Percentiles rank a stretch among this genome's conserved stretches.
phyloP scores from a whole-genome alignment of 2,797 vertebrate genomes.

The Brachyalestes nurse region DNA sequence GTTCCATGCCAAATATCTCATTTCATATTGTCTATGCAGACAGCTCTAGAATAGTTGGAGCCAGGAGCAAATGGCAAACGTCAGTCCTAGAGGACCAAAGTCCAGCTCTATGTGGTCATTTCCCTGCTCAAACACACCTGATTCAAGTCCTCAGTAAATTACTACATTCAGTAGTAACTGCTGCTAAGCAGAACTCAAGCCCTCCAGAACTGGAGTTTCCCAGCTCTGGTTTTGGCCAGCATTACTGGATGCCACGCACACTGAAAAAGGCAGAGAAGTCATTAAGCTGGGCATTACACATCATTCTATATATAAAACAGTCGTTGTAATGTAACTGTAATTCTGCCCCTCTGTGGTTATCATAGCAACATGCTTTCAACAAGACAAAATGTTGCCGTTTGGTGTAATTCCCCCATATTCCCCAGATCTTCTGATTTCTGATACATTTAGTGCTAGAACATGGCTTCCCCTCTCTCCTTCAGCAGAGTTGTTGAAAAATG shows the following conservation, averaged over 20 bases:
- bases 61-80: neutral
- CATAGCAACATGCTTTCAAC: neutral
- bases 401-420: neutral
- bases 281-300: neutral
- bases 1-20: too few relatives aligned
- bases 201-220: neutral
- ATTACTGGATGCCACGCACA: neutral
- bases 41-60: neutral
- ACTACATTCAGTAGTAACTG: neutral
- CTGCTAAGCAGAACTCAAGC: neutral
- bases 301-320: neutral
- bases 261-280: neutral
- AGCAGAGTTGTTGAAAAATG: slow-evolving; percentile 18
- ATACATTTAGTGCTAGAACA: neutral
- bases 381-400: too few relatives aligned
- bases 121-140: neutral
- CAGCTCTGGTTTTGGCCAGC: neutral
- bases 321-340: neutral
- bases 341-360: neutral
- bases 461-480: slow-evolving; percentile 4
- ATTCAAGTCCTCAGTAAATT: neutral
- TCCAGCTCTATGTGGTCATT: neutral
- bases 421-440: neutral
- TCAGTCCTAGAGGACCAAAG: neutral
- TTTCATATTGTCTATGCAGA: too few relatives aligned